Evolutionary conservation across 2,888 invertebrate species (phyloP).

Genomic region (Leptothorax acervorum): DNA sequence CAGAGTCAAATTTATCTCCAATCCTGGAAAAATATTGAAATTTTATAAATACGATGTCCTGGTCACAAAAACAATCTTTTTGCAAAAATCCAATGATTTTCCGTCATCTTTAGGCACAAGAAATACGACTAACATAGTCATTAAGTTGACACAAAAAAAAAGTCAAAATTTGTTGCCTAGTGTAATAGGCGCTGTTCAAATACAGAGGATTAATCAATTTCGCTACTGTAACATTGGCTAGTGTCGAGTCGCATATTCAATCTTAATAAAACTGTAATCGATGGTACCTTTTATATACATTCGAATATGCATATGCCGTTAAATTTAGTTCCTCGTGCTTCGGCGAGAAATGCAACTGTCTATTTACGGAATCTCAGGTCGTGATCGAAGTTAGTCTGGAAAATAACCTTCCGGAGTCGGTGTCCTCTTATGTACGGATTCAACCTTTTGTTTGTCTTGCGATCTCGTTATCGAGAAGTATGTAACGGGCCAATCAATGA

Average conservation of each 20-base stretch:
- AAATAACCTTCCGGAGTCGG: constrained; percentile 11
- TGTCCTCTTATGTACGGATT: background rate
- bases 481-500: constrained; percentile 9
- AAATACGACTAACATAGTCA: no score
- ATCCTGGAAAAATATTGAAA: no score
- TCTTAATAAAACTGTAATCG: constrained; percentile 5
- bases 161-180: no score
- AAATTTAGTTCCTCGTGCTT: constrained; percentile 2
- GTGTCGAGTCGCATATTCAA: background rate
- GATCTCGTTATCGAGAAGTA: constrained; percentile 35
- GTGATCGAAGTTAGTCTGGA: constrained; percentile 9
- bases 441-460: constrained; percentile 29
- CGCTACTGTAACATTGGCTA: background rate
- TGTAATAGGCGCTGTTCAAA: background rate
- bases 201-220: background rate
- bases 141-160: no score
- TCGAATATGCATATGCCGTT: background rate
- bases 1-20: no score
- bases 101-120: no score
- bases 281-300: background rate
- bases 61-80: no score
- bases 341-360: constrained; percentile 1
- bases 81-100: no score
- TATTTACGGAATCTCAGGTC: constrained; percentile 12
- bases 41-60: no score